Evolutionary conservation across 2,888 invertebrate genomes (phyloP), one percentile per base, ranked within the genome.

Genomic region (Hermaeophaga mercurialis): DNA sequence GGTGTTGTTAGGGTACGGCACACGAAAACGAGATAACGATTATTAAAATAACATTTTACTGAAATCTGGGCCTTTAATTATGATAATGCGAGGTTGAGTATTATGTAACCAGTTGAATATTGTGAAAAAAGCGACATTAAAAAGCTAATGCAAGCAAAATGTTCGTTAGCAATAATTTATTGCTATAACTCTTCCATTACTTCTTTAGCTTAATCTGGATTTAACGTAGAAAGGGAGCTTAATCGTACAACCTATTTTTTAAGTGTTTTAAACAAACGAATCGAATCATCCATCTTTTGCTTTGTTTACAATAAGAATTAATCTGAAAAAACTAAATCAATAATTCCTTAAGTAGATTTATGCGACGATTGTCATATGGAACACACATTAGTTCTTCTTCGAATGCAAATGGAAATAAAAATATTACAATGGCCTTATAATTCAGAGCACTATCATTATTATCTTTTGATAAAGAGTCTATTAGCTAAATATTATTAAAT

Each of bases 1-100:
- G 56, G 58, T 48, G 41, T 44, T 41, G 50, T 52, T n/a, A 38
- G 58, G 58, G 58, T 50, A 47, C 50, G 58, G 58, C 61, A 22
- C 56, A 47, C 58, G 56, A 47, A 38, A 54, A 56, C 22, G 52
- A 61, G 61, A 61, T 61, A 61, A 61, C 50, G 47, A 49, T 56
- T 56, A 61, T 59, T 56, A 61, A 60, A 59, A 57, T 60, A 56
- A 60, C 50, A 54, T 54, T 58, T 58, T 52, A 52, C 44, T 14
- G 54, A 54, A 59, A 61, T 59, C 58, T 56, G 47, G 31, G 33
- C 61, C 48, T 50, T 46, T 56, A 61, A 58, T 61, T 54, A 61
- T 46, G 41, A 36, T 59, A 60, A 54, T 56, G 54, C 56, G 46
- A 50, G 38, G 41, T 54, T 54, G 43, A 50, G 39, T 54, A 54